Conservation (phyloP, 1,140 invertebrate genomes). For the Cherax quadricarinatus region DNA sequence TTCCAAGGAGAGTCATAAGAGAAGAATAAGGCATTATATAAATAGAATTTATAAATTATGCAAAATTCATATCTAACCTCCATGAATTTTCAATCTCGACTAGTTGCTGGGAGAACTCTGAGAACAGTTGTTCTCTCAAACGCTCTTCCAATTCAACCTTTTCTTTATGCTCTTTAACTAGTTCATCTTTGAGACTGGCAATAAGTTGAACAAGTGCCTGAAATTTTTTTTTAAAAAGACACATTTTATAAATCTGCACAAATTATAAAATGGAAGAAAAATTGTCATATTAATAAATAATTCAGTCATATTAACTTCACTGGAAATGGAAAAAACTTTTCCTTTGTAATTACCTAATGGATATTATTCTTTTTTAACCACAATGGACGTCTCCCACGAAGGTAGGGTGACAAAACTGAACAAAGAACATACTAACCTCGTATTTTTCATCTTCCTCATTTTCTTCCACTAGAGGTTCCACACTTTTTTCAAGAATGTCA, state of each 20-base stretch:
- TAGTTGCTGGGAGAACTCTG: slow-evolving; percentile 72
- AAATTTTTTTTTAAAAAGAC: background rate
- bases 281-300: background rate
- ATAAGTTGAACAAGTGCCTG: slow-evolving; percentile 71
- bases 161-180: slow-evolving; percentile 70
- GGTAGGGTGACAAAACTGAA: too few species aligned
- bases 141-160: slow-evolving; percentile 69
- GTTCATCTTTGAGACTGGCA: slow-evolving; percentile 55
- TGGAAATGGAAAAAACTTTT: too few species aligned
- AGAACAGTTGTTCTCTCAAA: slow-evolving; percentile 71
- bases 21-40: too few species aligned
- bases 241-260: background rate
- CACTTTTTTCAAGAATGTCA: slow-evolving; percentile 1
- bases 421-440: slow-evolving; percentile 5
- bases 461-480: background rate
- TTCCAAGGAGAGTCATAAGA: too few species aligned
- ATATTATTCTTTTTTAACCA: too few species aligned
- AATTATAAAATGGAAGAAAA: background rate
- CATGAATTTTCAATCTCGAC: slow-evolving; percentile 72
- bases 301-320: too few species aligned
- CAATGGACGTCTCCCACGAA: too few species aligned
- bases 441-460: slow-evolving; percentile 51
- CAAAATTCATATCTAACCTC: slow-evolving; percentile 53
- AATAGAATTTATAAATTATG: too few species aligned
- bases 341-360: too few species aligned